Percentiles rank a stretch among this genome's conserved stretches.
These are phyloP conservation scores for Kryptolebias marmoratus DNA, from an alignment of 2,113 vertebrate species.

Conservation along the genomic window DNA sequence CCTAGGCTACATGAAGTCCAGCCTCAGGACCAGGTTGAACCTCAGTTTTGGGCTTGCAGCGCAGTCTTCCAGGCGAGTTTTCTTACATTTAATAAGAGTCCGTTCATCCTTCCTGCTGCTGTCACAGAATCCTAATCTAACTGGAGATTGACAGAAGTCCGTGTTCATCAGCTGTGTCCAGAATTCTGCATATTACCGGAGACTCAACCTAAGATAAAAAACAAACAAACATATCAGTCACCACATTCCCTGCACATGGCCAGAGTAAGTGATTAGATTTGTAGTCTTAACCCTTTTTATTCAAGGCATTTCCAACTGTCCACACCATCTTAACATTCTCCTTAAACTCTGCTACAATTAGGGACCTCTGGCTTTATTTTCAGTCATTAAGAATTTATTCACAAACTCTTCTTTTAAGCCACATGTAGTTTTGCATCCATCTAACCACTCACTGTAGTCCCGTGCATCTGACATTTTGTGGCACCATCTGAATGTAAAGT, in stretches of 20 bases:
- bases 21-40: constrained; percentile 29
- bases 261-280: no score
- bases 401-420: no score
- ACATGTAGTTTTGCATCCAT: no score
- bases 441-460: no score
- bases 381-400: no score
- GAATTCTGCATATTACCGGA: constrained; percentile 96
- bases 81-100: constrained; percentile 15
- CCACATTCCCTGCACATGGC: not conserved
- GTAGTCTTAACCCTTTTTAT: no score
- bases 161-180: constrained; percentile 95
- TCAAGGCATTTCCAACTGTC: no score
- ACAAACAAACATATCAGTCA: not conserved
- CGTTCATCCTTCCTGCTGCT: constrained; percentile 2
- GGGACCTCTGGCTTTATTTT: no score
- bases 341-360: no score
- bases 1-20: constrained; percentile 36
- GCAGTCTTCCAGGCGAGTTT: constrained; percentile 36
- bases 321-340: no score
- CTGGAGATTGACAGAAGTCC: constrained; percentile 93
- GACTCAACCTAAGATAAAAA: constrained; percentile 87
- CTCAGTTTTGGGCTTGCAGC: constrained; percentile 35
- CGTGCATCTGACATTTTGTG: no score
- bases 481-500: no score
- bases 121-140: constrained; percentile 65